Percentiles rank a stretch among this genome's conserved stretches.
These are phyloP conservation scores for Eurystomus glaucurus DNA, from an alignment of 2,797 vertebrate genomes.

Conservation along the genomic window DNA sequence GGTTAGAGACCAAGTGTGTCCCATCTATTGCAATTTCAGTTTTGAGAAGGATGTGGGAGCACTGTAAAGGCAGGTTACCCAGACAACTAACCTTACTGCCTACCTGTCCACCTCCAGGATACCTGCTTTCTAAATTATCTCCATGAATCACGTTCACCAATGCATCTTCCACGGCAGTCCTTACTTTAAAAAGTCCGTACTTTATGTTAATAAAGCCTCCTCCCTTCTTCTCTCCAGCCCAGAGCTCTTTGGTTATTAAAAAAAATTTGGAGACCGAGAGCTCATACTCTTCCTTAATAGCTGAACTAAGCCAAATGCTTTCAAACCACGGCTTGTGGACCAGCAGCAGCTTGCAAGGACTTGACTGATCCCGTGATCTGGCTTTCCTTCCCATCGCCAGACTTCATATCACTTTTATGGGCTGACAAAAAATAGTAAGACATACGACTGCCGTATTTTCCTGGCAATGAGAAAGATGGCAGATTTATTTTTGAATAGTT, in stretches of 20 bases:
- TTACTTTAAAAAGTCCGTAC: not conserved
- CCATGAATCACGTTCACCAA: not conserved
- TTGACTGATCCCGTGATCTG: not conserved
- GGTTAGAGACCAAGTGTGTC: not conserved
- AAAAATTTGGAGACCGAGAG: not conserved
- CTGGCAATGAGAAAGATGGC: not conserved
- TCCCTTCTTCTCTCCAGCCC: not conserved
- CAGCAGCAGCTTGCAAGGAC: not conserved
- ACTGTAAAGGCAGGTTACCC: not conserved
- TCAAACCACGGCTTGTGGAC: not conserved
- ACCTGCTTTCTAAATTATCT: not conserved
- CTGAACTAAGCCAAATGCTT: not conserved
- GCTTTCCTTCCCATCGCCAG: not conserved
- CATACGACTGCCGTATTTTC: not conserved
- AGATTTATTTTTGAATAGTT: not conserved
- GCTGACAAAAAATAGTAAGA: not conserved
- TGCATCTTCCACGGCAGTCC: not conserved
- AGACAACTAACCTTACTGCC: not conserved
- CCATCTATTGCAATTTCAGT: not conserved
- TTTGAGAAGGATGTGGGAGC: not conserved
- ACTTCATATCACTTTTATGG: not conserved
- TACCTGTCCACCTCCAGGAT: not conserved
- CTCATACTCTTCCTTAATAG: not conserved
- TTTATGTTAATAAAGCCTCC: not conserved
- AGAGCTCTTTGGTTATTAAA: not conserved